These are phyloP conservation scores for Drosophila subsilvestris DNA, from an alignment of 2,888 invertebrate species.

Conservation along the genomic window DNA sequence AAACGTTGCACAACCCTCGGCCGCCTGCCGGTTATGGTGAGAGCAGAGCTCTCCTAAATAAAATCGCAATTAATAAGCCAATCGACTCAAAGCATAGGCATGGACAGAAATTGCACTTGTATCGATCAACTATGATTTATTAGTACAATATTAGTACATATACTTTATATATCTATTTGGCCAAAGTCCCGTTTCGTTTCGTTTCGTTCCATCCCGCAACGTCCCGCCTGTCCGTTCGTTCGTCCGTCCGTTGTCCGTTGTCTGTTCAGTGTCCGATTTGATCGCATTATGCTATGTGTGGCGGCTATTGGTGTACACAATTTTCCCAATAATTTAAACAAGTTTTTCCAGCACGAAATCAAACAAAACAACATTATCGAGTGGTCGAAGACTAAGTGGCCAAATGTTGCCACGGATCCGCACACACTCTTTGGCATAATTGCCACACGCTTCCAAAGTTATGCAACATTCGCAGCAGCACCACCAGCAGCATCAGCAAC, in stretches of 20 bases:
- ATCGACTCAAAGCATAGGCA: neutral
- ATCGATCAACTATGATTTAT: neutral
- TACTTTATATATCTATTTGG: neutral
- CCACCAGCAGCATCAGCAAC: conserved; percentile 11
- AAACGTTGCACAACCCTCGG: neutral
- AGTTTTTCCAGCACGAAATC: conserved; percentile 38
- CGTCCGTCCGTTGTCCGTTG: neutral
- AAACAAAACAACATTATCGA: conserved; percentile 36
- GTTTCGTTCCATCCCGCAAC: no score
- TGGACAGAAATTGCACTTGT: conserved; percentile 1
- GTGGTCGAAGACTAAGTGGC: conserved; percentile 30
- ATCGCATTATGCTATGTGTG: conserved; percentile 1
- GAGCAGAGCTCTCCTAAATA: neutral
- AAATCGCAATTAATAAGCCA: neutral
- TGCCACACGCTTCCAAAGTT: conserved; percentile 24
- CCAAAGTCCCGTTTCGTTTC: neutral
- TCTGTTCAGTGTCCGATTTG: neutral
- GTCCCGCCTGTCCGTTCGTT: no score
- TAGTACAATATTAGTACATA: neutral
- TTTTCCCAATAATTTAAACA: conserved; percentile 61
- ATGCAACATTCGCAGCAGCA: conserved; percentile 25
- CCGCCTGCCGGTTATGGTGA: neutral
- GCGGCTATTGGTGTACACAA: conserved; percentile 19
- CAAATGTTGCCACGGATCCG: conserved; percentile 30
- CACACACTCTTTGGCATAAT: conserved; percentile 36